Evolutionary conservation across 2,797 vertebrate genomes (phyloP).

Genomic region (Pantherophis alleghaniensis): DNA sequence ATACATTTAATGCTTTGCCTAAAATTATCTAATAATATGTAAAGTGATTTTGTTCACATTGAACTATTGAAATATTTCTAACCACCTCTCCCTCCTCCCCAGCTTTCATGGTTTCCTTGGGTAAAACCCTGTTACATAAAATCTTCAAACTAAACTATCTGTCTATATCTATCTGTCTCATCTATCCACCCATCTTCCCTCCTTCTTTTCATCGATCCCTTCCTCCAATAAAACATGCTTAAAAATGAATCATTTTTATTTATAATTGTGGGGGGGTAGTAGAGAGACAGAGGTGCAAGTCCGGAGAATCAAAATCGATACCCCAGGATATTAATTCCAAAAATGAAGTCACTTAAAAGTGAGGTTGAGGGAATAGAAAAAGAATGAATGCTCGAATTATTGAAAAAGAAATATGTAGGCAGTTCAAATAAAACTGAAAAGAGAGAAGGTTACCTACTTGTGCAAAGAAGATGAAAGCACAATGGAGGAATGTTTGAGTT

Average conservation of each 20-base stretch:
- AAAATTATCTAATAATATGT: background rate
- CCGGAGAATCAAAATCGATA: background rate
- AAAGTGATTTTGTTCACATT: background rate
- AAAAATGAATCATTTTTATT: too few species aligned
- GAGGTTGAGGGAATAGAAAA: background rate
- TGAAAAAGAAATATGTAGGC: background rate
- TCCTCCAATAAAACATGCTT: too few species aligned
- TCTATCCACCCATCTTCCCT: too few species aligned
- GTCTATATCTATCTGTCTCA: background rate
- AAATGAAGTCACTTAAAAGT: background rate
- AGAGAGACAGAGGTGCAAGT: background rate
- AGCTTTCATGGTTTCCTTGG: background rate
- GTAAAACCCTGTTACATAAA: background rate
- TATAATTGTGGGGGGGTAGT: too few species aligned
- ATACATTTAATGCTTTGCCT: background rate
- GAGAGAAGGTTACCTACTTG: too few species aligned
- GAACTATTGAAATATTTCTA: background rate
- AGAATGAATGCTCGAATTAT: background rate
- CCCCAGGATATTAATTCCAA: background rate
- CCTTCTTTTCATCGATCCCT: too few species aligned
- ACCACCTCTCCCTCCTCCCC: background rate
- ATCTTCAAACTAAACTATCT: background rate
- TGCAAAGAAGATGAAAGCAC: too few species aligned
- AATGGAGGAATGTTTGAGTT: too few species aligned
- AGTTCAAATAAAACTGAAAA: too few species aligned